Percentiles rank a stretch among this genome's conserved stretches.
These are phyloP conservation scores for Addax nasomaculatus DNA, from an alignment of 2,113 vertebrate genomes.

Conservation along the genomic window DNA sequence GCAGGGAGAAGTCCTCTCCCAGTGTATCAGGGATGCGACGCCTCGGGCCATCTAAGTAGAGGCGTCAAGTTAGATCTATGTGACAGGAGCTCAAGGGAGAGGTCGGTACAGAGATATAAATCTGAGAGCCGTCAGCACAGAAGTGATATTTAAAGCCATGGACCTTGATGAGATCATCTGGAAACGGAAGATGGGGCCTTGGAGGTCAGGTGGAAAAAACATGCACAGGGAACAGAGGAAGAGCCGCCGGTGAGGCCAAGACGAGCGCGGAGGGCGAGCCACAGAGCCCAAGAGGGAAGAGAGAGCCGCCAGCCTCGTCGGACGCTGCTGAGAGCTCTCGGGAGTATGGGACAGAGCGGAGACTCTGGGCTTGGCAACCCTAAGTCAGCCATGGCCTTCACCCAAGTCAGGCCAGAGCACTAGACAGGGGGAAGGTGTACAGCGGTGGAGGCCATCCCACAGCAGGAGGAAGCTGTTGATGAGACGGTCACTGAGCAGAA, in stretches of 20 bases:
- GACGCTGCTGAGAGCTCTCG: background rate
- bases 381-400: background rate
- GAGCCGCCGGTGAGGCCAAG: background rate
- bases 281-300: background rate
- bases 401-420: background rate
- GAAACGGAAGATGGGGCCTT: background rate
- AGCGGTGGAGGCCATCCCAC: background rate
- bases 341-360: background rate
- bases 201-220: slow-evolving; percentile 3
- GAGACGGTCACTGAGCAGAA: background rate
- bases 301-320: background rate
- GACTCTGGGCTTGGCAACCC: background rate
- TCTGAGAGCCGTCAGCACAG: slow-evolving; percentile 14
- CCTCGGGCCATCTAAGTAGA: slow-evolving; percentile 3
- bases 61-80: slow-evolving; percentile 45
- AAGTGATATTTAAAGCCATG: slow-evolving; percentile 48
- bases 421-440: background rate
- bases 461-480: background rate
- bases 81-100: slow-evolving; percentile 27
- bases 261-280: background rate
- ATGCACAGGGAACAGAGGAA: background rate
- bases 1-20: background rate
- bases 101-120: slow-evolving; percentile 40
- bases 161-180: slow-evolving; percentile 56
- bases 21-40: background rate